These are phyloP conservation scores for Drosophila borealis DNA, from an alignment of 2,888 invertebrate species.

Conservation along the genomic window DNA sequence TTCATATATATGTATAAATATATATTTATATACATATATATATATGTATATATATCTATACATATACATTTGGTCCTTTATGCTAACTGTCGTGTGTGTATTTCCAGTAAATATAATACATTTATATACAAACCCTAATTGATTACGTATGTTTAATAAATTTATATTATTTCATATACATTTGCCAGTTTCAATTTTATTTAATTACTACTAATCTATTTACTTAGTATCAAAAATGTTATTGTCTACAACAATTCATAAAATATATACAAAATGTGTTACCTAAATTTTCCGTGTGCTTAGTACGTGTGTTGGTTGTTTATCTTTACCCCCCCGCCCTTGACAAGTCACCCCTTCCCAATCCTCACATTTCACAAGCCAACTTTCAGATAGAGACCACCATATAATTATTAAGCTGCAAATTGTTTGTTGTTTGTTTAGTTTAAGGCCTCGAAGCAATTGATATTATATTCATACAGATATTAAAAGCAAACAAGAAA, in stretches of 20 bases:
- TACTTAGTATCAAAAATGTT: conserved; percentile 33
- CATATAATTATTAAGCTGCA: conserved; percentile 18
- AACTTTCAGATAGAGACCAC: conserved; percentile 12
- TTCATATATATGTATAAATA: conserved; percentile 7
- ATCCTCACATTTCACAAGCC: background rate
- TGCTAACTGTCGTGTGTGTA: conserved; percentile 32
- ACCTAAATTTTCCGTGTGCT: conserved; percentile 51
- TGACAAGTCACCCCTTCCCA: background rate
- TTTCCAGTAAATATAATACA: conserved; percentile 14
- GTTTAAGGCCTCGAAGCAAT: conserved; percentile 14
- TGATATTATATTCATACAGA: conserved; percentile 6
- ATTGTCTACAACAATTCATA: conserved; percentile 40
- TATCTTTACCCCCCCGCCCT: conserved; percentile 19
- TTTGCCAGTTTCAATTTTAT: conserved; percentile 32
- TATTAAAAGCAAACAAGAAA: conserved; percentile 11
- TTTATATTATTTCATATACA: conserved; percentile 32
- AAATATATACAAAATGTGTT: conserved; percentile 43
- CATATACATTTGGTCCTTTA: conserved; percentile 10
- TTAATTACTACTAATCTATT: conserved; percentile 37
- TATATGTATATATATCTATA: background rate
- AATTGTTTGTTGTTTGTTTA: conserved; percentile 23
- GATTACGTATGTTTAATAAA: conserved; percentile 20
- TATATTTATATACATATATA: conserved; percentile 2
- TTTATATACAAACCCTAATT: conserved; percentile 21
- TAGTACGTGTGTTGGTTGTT: conserved; percentile 58